phyloP scores from a whole-genome alignment of 2,113 vertebrate species.

The Halcyon senegalensis region DNA sequence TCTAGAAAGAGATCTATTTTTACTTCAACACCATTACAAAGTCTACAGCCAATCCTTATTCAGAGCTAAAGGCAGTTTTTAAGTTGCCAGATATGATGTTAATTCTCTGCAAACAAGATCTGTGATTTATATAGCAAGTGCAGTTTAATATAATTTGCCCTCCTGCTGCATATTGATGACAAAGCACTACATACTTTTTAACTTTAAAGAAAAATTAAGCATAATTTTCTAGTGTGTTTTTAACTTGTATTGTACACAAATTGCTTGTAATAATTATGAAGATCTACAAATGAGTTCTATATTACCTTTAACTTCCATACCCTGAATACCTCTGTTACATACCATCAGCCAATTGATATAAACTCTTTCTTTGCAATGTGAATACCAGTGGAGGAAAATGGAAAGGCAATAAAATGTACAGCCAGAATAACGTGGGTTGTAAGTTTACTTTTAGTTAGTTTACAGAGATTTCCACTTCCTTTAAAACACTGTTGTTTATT shows the following conservation, averaged over 20 bases:
- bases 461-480: neutral
- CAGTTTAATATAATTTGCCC: constrained; percentile 61
- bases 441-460: neutral
- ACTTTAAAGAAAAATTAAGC: constrained; percentile 64
- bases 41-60: constrained; percentile 51
- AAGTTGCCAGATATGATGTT: constrained; percentile 69
- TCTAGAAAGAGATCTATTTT: constrained; percentile 61
- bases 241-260: constrained; percentile 58
- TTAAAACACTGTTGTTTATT: neutral
- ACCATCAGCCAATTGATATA: neutral
- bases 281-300: neutral
- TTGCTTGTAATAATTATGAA: constrained; percentile 13
- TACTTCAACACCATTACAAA: constrained; percentile 64
- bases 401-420: neutral
- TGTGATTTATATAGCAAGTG: constrained; percentile 67
- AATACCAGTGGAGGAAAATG: neutral
- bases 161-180: constrained; percentile 69
- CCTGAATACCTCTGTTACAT: neutral
- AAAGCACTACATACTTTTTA: constrained; percentile 48
- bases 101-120: constrained; percentile 72
- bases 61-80: constrained; percentile 69
- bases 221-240: neutral
- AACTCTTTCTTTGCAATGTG: neutral
- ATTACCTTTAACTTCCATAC: neutral
- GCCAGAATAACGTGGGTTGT: neutral